phyloP scores from a whole-genome alignment of 2,113 vertebrate genomes.

The Anarhynchus alexandrinus region DNA sequence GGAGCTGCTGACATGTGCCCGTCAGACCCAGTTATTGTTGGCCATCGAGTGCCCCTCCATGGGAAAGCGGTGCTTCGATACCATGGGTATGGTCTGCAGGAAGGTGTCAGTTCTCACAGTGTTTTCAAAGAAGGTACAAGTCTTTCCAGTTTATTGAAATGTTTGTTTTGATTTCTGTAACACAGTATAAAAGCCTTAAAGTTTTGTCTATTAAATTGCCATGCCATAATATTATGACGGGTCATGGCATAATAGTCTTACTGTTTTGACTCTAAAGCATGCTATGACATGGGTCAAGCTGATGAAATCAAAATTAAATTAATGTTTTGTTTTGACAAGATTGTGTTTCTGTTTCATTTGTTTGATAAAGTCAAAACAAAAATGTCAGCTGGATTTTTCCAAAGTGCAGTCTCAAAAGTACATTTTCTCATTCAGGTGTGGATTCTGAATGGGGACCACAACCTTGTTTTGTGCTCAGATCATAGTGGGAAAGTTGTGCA shows the following conservation, averaged over 20 bases:
- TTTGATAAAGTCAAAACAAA: constrained; percentile 35
- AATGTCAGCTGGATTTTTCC: constrained; percentile 1
- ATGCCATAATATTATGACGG: constrained; percentile 39
- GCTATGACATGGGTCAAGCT: constrained; percentile 25
- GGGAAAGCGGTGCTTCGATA: neutral
- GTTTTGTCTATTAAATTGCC: constrained; percentile 49
- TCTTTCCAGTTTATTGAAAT: constrained; percentile 26
- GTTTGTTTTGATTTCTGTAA: constrained; percentile 36
- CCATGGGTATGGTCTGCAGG: neutral
- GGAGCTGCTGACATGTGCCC: neutral
- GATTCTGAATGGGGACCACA: neutral
- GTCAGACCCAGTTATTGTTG: neutral
- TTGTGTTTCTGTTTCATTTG: constrained; percentile 39
- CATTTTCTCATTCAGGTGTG: neutral
- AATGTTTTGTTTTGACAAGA: constrained; percentile 50
- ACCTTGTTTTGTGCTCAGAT: neutral
- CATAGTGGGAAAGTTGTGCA: neutral
- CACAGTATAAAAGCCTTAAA: neutral
- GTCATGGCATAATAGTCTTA: constrained; percentile 20
- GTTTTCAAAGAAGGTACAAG: constrained; percentile 6
- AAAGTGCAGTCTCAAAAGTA: neutral
- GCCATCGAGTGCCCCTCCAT: neutral
- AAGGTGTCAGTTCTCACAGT: constrained; percentile 1
- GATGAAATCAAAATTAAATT: constrained; percentile 37
- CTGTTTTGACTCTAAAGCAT: constrained; percentile 51